phyloP scores from a whole-genome alignment of 2,888 invertebrate genomes.

The Eupeodes latifasciatus region DNA sequence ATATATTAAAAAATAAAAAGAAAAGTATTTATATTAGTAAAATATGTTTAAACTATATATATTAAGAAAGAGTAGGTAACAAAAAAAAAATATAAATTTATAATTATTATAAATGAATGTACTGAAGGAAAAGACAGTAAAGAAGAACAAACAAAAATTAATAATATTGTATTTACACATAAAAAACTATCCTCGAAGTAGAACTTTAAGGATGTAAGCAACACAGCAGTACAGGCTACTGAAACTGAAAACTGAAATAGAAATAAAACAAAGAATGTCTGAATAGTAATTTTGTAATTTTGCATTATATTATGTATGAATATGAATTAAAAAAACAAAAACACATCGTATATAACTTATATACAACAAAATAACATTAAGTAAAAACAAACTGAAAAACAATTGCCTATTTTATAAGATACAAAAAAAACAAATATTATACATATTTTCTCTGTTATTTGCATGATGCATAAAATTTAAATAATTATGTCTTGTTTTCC shows the following conservation, averaged over 20 bases:
- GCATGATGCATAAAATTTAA: conserved; percentile 17
- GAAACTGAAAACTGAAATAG: background rate
- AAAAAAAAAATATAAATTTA: background rate
- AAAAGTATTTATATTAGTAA: conserved; percentile 42
- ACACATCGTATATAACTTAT: conserved; percentile 19
- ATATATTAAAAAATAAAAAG: conserved; percentile 5
- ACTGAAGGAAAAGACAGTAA: conserved; percentile 17
- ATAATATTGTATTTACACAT: conserved; percentile 52
- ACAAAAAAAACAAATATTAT: background rate
- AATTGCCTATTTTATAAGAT: conserved; percentile 44
- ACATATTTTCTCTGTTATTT: background rate
- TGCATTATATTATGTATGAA: conserved; percentile 9
- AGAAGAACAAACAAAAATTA: background rate
- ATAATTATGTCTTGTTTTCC: conserved; percentile 9
- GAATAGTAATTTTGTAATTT: conserved; percentile 28
- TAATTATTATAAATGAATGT: background rate
- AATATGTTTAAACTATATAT: conserved; percentile 14
- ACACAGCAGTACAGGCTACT: conserved; percentile 4
- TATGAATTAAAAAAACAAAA: background rate
- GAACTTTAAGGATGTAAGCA: conserved; percentile 28
- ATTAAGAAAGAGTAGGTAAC: conserved; percentile 13
- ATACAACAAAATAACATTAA: conserved; percentile 26
- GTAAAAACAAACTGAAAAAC: conserved; percentile 18
- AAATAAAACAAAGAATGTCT: conserved; percentile 24
- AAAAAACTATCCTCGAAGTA: conserved; percentile 36